Evolutionary conservation across 2,797 vertebrate genomes (phyloP).

Genomic region (Taeniopygia guttata): DNA sequence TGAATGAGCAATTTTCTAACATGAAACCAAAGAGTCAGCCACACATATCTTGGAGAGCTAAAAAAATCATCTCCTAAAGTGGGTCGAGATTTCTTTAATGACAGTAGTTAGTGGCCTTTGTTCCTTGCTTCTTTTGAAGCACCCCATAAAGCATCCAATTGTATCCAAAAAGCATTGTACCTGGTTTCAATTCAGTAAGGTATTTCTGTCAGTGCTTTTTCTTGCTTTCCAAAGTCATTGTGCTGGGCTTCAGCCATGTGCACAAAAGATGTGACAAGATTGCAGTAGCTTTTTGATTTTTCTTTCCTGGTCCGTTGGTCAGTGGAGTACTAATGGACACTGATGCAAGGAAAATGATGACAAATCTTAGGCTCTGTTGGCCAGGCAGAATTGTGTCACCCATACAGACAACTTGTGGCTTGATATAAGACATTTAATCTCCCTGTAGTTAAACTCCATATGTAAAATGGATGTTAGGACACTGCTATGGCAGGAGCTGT

Average conservation of each 20-base stretch:
- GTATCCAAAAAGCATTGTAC: not conserved
- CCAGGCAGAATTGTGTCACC: not conserved
- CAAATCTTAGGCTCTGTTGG: not conserved
- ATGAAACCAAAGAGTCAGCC: accelerated
- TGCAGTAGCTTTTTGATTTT: not conserved
- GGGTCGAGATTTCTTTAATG: not conserved
- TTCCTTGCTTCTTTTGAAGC: not conserved
- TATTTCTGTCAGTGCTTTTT: not conserved
- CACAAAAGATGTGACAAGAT: not conserved
- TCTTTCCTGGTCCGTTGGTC: not conserved
- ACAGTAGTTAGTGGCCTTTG: too few relatives aligned
- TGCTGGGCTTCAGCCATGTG: not conserved
- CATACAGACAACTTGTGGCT: not conserved
- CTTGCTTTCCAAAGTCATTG: not conserved
- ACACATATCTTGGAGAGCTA: not conserved
- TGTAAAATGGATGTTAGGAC: conserved; percentile 21
- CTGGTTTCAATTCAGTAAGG: not conserved
- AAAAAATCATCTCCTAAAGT: not conserved
- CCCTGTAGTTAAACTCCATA: not conserved
- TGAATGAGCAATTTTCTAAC: not conserved
- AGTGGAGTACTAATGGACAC: not conserved
- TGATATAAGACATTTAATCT: conserved; percentile 23
- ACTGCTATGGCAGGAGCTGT: not conserved
- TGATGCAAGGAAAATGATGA: not conserved
- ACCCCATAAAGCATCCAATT: accelerated